Percentiles rank a stretch among this genome's conserved stretches.
These are phyloP conservation scores for Papio anubis DNA, from an alignment of 2,113 vertebrate genomes.

Conservation along the genomic window DNA sequence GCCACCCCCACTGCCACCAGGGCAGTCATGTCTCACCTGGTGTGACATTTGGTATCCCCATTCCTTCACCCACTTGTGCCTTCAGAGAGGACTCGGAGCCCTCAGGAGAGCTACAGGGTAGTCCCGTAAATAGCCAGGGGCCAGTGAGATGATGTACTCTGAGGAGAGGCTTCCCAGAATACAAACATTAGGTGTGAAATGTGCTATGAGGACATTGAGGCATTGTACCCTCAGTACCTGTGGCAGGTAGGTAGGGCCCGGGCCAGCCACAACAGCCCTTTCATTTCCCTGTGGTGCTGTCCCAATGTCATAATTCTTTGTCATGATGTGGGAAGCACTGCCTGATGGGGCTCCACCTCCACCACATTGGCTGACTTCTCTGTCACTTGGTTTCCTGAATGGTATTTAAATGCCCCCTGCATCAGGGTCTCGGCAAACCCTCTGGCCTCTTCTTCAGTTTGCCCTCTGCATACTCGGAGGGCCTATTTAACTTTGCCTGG, in stretches of 20 bases:
- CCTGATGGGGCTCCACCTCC: too few species aligned
- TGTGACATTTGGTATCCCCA: background rate
- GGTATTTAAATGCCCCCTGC: background rate
- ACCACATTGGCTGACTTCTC: background rate
- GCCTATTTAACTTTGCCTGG: background rate
- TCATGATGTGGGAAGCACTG: background rate
- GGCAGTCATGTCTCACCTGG: background rate
- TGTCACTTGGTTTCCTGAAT: background rate
- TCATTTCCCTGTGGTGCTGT: background rate
- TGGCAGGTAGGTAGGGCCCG: too few species aligned
- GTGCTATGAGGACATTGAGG: background rate
- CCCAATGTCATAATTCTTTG: background rate
- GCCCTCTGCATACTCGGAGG: background rate
- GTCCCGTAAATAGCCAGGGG: background rate
- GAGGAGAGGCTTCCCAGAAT: background rate
- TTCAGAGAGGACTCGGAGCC: background rate
- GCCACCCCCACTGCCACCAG: background rate
- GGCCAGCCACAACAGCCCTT: background rate
- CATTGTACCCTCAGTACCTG: background rate
- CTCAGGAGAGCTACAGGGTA: background rate
- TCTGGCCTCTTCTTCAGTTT: background rate
- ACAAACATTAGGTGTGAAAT: background rate
- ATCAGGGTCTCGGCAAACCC: background rate
- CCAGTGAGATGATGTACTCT: background rate
- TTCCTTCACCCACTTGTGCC: background rate